Percentiles rank a stretch among this genome's conserved stretches.
Conservation (phyloP, 1,140 invertebrate species). For the Rhynchophorus ferrugineus region DNA sequence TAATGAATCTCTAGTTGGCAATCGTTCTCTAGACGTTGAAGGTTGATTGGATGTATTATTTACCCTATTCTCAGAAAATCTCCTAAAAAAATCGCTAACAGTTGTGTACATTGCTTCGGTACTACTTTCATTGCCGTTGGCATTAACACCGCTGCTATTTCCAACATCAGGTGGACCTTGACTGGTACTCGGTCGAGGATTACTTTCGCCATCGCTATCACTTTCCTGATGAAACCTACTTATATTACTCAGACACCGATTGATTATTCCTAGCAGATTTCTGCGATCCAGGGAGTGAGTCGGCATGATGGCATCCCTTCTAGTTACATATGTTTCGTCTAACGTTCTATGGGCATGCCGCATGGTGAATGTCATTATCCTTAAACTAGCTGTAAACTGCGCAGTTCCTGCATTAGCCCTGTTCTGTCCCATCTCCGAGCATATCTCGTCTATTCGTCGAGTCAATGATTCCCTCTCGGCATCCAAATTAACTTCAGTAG, state of each 20-base stretch:
- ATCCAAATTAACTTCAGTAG: constrained; percentile 33
- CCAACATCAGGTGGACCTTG: neutral
- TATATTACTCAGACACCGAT: constrained; percentile 24
- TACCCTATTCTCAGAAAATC: constrained; percentile 18
- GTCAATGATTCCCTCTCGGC: constrained; percentile 32
- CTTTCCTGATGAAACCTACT: constrained; percentile 3
- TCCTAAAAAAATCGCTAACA: constrained; percentile 17
- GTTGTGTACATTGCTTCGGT: constrained; percentile 15
- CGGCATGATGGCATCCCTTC: constrained; percentile 33
- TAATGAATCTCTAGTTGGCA: constrained; percentile 5
- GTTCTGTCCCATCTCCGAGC: constrained; percentile 31
- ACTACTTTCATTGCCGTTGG: neutral
- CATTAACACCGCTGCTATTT: neutral
- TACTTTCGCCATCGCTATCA: neutral
- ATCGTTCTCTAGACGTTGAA: constrained; percentile 10
- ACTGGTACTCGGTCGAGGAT: constrained; percentile 1
- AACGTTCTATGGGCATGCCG: constrained; percentile 23
- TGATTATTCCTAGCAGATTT: constrained; percentile 26
- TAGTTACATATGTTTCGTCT: constrained; percentile 31
- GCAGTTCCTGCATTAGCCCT: constrained; percentile 15
- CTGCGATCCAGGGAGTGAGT: constrained; percentile 28
- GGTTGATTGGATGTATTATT: constrained; percentile 12
- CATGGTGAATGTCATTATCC: constrained; percentile 31
- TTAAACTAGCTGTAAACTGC: constrained; percentile 31
- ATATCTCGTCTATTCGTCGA: constrained; percentile 33